A percentile compares a stretch with the other conserved stretches of the same genome.
Conservation (phyloP, 2,797 vertebrate species). For the Enteromius afrohamiltoni region DNA sequence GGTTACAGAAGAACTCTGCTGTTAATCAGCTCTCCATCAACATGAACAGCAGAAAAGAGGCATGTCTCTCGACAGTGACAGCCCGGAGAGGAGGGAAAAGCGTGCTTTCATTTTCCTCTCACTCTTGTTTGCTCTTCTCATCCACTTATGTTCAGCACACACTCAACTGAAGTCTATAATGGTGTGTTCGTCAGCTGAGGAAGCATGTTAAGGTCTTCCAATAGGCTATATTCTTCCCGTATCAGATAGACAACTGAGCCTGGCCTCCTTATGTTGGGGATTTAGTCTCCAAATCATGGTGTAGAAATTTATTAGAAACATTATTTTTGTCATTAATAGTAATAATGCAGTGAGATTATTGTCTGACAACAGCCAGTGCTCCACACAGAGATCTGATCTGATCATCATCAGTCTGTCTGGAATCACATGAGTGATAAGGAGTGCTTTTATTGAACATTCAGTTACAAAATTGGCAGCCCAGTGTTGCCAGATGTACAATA, state of each 20-base stretch:
- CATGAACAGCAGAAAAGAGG: constrained; percentile 76
- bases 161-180: constrained; percentile 7
- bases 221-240: not conserved
- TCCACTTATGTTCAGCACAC: not conserved
- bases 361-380: too few relatives aligned
- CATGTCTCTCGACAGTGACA: constrained; percentile 80
- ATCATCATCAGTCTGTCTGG: too few relatives aligned
- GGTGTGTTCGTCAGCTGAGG: constrained; percentile 26
- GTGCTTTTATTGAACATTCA: too few relatives aligned
- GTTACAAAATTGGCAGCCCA: too few relatives aligned
- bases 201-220: constrained; percentile 8
- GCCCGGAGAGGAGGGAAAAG: constrained; percentile 67
- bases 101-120: constrained; percentile 14
- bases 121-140: constrained; percentile 19
- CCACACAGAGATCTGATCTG: too few relatives aligned
- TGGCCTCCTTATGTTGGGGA: not conserved
- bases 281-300: not conserved
- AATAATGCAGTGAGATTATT: too few relatives aligned
- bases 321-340: too few relatives aligned
- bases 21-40: constrained; percentile 91
- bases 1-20: constrained; percentile 78
- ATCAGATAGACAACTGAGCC: not conserved
- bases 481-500: too few relatives aligned
- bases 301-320: not conserved
- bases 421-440: too few relatives aligned